phyloP scores from a whole-genome alignment of 2,113 vertebrate species.

The Taxidea taxus region DNA sequence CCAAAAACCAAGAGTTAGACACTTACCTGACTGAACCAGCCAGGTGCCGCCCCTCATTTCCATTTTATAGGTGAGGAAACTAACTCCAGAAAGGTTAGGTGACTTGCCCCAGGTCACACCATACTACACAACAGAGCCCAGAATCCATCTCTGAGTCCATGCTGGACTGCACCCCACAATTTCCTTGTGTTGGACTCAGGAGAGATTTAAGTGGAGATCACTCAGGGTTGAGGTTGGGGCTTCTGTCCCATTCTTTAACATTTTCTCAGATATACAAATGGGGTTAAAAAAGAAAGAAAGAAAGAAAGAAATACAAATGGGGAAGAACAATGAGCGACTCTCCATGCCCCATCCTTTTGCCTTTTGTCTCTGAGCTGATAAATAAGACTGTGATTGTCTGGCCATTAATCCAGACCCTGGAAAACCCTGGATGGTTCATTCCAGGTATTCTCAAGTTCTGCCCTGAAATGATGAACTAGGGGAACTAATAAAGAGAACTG shows the following conservation, averaged over 20 bases:
- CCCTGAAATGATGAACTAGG: neutral
- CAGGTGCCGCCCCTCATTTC: neutral
- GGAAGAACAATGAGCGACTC: neutral
- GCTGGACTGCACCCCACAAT: accelerated
- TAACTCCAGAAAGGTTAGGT: neutral
- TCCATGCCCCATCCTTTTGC: neutral
- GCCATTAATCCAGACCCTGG: neutral
- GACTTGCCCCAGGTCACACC: neutral
- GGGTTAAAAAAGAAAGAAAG: too few relatives aligned
- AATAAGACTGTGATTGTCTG: neutral
- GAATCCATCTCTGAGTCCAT: too few relatives aligned
- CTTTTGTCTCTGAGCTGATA: neutral
- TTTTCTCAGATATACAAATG: neutral
- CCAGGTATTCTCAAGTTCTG: slow-evolving; percentile 30
- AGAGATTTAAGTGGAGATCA: neutral
- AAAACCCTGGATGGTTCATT: neutral
- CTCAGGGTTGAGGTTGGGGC: neutral
- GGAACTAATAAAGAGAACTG: slow-evolving; percentile 44
- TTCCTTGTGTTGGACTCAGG: neutral
- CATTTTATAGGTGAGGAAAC: neutral
- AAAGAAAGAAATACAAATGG: neutral
- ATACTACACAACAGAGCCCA: neutral
- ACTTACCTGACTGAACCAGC: neutral
- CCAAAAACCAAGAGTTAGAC: neutral
- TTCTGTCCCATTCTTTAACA: neutral